Conservation (phyloP, 2,888 invertebrate species). For the Labia minor region DNA sequence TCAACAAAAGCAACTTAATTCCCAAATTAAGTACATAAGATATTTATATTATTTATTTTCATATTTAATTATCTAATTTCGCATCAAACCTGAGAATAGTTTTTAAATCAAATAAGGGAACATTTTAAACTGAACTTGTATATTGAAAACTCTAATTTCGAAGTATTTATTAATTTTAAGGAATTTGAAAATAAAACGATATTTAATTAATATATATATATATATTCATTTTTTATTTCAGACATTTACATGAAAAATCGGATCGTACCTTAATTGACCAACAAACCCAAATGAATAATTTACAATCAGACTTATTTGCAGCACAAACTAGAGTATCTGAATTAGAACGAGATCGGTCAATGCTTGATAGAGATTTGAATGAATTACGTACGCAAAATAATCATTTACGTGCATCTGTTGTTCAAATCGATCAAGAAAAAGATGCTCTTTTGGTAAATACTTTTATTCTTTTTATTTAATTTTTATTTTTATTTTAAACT, state of each 20-base stretch:
- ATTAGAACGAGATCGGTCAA: slow-evolving; percentile 48
- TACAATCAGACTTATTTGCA: slow-evolving; percentile 52
- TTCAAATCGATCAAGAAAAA: slow-evolving; percentile 58
- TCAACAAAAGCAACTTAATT: slow-evolving; percentile 43
- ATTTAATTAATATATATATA: slow-evolving; percentile 15
- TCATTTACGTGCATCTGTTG: slow-evolving; percentile 47
- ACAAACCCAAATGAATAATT: slow-evolving; percentile 52
- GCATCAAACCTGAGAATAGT: too few relatives aligned
- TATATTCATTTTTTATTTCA: slow-evolving; percentile 32
- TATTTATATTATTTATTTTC: not conserved
- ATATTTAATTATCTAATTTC: too few relatives aligned
- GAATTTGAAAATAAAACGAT: too few relatives aligned
- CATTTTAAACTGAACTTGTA: too few relatives aligned
- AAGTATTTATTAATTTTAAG: too few relatives aligned
- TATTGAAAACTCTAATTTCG: too few relatives aligned
- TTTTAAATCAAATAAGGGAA: too few relatives aligned
- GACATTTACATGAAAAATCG: slow-evolving; percentile 64
- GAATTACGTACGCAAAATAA: not conserved
- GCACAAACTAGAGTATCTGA: slow-evolving; percentile 47
- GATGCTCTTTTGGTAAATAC: slow-evolving; percentile 48
- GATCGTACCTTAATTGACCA: slow-evolving; percentile 59
- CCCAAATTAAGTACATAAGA: slow-evolving; percentile 45
- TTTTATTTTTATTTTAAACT: slow-evolving; percentile 19
- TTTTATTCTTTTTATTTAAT: slow-evolving; percentile 17
- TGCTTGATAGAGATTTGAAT: slow-evolving; percentile 48